Percentiles rank a stretch among this genome's conserved stretches.
These are phyloP conservation scores for Synergus laeviventris DNA, from an alignment of 2,888 invertebrate genomes.

Conservation along the genomic window DNA sequence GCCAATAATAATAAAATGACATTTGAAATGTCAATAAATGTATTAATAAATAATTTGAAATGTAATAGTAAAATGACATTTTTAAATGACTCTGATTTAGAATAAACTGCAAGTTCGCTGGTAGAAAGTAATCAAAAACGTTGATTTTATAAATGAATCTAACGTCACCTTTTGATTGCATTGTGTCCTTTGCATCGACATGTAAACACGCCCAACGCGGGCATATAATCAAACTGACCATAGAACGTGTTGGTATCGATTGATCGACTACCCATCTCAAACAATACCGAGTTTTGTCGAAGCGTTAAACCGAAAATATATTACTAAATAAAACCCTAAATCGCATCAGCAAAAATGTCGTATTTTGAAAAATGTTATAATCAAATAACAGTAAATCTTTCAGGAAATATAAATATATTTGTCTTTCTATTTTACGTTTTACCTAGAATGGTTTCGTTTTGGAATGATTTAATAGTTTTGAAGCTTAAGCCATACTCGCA, in stretches of 20 bases:
- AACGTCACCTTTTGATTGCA: slow-evolving; percentile 4
- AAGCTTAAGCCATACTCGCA: background rate
- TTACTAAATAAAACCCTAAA: background rate
- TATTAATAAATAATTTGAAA: too few relatives aligned
- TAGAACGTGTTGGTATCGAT: slow-evolving; percentile 32
- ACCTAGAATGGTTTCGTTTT: background rate
- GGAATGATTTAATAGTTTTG: background rate
- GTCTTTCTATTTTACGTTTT: background rate
- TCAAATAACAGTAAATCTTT: background rate
- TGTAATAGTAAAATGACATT: too few relatives aligned
- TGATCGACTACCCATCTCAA: slow-evolving; percentile 32
- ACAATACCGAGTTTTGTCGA: slow-evolving; percentile 23
- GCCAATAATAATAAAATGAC: background rate
- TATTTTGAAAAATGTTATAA: background rate
- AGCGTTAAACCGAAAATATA: slow-evolving; percentile 12
- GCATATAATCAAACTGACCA: slow-evolving; percentile 22
- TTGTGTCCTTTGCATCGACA: slow-evolving; percentile 29
- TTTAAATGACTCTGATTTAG: background rate
- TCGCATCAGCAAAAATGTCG: background rate
- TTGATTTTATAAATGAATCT: background rate
- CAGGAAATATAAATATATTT: background rate
- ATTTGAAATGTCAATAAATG: too few relatives aligned
- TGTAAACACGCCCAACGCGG: slow-evolving; percentile 21
- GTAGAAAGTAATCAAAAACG: background rate
- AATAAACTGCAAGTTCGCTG: background rate